phyloP scores from a whole-genome alignment of 2,888 invertebrate species.

The Amiota minor region DNA sequence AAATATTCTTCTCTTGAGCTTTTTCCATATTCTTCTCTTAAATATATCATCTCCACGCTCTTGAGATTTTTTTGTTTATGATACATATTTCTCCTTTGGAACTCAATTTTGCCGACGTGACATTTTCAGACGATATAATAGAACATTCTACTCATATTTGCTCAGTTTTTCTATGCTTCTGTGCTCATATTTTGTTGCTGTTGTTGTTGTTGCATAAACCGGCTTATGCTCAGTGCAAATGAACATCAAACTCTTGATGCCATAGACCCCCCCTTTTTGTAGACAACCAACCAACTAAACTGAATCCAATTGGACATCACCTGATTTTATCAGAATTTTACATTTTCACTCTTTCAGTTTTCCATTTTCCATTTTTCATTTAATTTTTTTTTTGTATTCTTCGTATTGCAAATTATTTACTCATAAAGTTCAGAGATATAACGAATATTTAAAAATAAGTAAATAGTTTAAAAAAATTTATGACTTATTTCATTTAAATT shows the following conservation, averaged over 20 bases:
- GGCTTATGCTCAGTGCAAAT: background rate
- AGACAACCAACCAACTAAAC: too few relatives aligned
- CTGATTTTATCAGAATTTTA: conserved; percentile 16
- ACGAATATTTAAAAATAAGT: conserved; percentile 1
- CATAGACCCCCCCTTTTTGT: too few relatives aligned
- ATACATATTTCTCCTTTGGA: background rate
- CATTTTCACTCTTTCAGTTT: background rate
- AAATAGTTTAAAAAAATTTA: background rate
- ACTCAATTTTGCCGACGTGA: background rate
- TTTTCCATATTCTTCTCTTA: background rate
- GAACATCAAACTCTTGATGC: background rate
- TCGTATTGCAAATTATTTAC: too few relatives aligned
- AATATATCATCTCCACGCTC: background rate
- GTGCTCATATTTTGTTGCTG: conserved; percentile 3
- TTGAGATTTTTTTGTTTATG: background rate
- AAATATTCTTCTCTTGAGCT: background rate
- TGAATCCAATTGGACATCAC: conserved; percentile 6
- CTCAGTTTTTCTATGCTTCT: conserved; percentile 12
- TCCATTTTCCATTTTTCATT: background rate
- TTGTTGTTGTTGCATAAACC: conserved; percentile 16
- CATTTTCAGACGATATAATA: background rate
- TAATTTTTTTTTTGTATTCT: background rate
- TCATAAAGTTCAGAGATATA: background rate
- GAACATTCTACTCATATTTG: background rate
- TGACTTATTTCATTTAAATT: background rate